Evolutionary conservation across 1,140 invertebrate genomes (phyloP).

Genomic region (Drosophila ambigua): DNA sequence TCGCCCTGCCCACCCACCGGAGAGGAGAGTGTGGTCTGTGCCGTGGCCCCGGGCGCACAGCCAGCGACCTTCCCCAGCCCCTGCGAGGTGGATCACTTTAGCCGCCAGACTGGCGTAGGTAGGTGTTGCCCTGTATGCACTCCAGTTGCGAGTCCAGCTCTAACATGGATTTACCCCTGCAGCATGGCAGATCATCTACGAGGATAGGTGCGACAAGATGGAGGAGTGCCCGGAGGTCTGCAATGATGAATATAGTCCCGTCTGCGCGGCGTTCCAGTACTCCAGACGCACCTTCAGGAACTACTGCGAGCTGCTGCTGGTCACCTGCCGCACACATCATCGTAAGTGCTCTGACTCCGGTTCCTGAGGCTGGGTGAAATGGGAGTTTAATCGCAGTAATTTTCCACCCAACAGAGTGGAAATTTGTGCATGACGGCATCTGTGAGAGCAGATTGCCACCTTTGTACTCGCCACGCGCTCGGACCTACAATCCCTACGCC

Average conservation of each 20-base stretch:
- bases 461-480: slow-evolving; percentile 12
- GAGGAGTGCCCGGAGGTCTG: slow-evolving; percentile 31
- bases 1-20: slow-evolving; percentile 22
- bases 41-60: slow-evolving; percentile 11
- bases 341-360: slow-evolving; percentile 14
- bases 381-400: not conserved
- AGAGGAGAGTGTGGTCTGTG: slow-evolving; percentile 35
- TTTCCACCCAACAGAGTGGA: slow-evolving; percentile 12
- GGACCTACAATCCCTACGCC: slow-evolving; percentile 30
- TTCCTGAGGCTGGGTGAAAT: not conserved
- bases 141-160: rapidly evolving
- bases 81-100: slow-evolving; percentile 49
- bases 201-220: slow-evolving; percentile 39
- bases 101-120: slow-evolving; percentile 35
- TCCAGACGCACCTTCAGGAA: slow-evolving; percentile 28
- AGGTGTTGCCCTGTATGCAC: not conserved
- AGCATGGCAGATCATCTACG: slow-evolving; percentile 57
- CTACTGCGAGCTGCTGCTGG: slow-evolving; percentile 37
- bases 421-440: slow-evolving; percentile 22
- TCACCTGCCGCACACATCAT: slow-evolving; percentile 36
- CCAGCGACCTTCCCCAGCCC: slow-evolving; percentile 48
- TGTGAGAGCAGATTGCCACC: slow-evolving; percentile 34
- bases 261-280: slow-evolving; percentile 21
- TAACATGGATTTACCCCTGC: not conserved
- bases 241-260: slow-evolving; percentile 8